These are phyloP conservation scores for Melanostoma scalare DNA, from an alignment of 2,888 invertebrate species.

Conservation along the genomic window DNA sequence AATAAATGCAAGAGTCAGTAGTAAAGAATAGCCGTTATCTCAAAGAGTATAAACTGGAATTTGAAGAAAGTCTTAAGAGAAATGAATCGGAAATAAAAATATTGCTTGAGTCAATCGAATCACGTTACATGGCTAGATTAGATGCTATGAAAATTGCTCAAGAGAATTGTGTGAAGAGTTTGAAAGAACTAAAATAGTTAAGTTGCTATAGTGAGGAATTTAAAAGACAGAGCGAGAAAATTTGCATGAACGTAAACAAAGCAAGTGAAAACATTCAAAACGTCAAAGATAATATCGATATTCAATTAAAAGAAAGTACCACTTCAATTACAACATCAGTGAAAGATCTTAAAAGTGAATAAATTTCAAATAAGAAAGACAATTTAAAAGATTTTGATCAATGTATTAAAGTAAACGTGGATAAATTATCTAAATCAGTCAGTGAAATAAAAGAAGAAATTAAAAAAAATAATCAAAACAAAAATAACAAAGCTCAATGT, in stretches of 20 bases:
- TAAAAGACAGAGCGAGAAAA: constrained; percentile 20
- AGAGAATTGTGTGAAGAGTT: constrained; percentile 14
- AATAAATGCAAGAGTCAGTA: constrained; percentile 16
- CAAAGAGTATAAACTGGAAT: constrained; percentile 18
- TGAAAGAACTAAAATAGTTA: constrained; percentile 20
- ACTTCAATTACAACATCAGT: not conserved
- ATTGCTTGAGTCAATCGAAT: constrained; percentile 18
- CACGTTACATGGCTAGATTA: not conserved
- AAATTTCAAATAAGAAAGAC: constrained; percentile 4
- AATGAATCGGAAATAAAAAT: constrained; percentile 29
- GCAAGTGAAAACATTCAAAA: not conserved
- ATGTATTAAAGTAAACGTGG: constrained; percentile 1
- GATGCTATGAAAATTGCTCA: constrained; percentile 17
- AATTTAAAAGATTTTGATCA: not conserved
- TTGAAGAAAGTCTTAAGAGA: constrained; percentile 23
- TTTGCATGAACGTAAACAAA: constrained; percentile 6
- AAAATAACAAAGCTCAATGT: not conserved
- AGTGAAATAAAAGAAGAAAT: constrained; percentile 8
- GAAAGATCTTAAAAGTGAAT: constrained; percentile 3
- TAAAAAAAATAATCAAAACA: constrained; percentile 17
- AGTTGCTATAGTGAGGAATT: constrained; percentile 5
- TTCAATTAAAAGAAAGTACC: not conserved
- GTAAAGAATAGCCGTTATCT: not conserved
- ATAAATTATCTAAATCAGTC: constrained; percentile 6
- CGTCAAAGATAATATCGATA: not conserved